These are phyloP conservation scores for Lordiphosa stackelbergi DNA, from an alignment of 1,140 invertebrate species.

Conservation along the genomic window DNA sequence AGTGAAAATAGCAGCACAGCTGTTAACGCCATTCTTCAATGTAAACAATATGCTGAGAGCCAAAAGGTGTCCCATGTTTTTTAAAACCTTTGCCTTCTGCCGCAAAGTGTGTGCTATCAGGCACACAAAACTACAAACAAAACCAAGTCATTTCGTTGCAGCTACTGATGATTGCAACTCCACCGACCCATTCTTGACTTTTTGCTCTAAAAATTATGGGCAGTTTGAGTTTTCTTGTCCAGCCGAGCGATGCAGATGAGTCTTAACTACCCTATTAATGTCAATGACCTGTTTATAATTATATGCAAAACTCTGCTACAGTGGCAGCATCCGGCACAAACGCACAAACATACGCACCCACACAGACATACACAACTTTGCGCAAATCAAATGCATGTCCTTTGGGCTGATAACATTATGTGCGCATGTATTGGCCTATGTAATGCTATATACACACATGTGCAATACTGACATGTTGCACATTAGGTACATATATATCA, in stretches of 20 bases:
- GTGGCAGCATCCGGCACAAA: slow-evolving; percentile 37
- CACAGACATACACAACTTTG: slow-evolving; percentile 29
- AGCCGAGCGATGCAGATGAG: slow-evolving; percentile 30
- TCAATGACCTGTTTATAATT: slow-evolving; percentile 75
- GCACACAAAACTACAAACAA: too few species aligned
- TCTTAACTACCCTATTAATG: slow-evolving; percentile 42
- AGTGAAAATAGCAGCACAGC: too few species aligned
- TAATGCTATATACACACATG: slow-evolving; percentile 17
- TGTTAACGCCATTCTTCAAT: too few species aligned
- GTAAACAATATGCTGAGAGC: too few species aligned
- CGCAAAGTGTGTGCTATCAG: too few species aligned
- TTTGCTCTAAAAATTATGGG: too few species aligned
- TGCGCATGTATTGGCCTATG: slow-evolving; percentile 11
- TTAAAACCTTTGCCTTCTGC: too few species aligned
- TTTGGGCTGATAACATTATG: slow-evolving; percentile 51
- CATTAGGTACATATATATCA: slow-evolving; percentile 9
- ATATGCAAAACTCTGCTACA: slow-evolving; percentile 58
- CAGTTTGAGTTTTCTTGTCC: slow-evolving; percentile 24
- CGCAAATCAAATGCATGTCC: slow-evolving; percentile 62
- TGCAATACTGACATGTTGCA: slow-evolving; percentile 1
- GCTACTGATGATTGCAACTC: too few species aligned
- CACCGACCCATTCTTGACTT: too few species aligned
- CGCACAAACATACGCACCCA: slow-evolving; percentile 22
- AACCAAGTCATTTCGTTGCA: too few species aligned
- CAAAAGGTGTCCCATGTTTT: too few species aligned